Percentiles rank a stretch among this genome's conserved stretches.
Evolutionary conservation across 2,113 vertebrate species (phyloP).

Genomic region (Centrocercus urophasianus): DNA sequence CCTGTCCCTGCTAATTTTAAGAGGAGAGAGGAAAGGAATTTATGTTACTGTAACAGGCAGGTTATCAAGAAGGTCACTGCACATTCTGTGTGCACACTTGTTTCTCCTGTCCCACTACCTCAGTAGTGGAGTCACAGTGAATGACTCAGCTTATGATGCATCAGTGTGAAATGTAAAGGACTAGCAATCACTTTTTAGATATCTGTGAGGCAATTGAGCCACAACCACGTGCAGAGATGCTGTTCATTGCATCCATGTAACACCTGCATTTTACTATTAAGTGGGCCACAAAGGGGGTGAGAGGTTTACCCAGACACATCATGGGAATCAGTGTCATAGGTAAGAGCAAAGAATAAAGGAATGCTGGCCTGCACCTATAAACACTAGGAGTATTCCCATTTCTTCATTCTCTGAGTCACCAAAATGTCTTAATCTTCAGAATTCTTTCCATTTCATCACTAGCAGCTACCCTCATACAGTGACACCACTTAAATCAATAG

Average conservation of each 20-base stretch:
- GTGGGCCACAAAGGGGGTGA: neutral
- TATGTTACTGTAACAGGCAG: neutral
- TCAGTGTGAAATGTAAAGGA: neutral
- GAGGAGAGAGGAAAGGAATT: neutral
- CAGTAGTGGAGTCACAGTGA: neutral
- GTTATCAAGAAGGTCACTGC: neutral
- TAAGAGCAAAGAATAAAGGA: neutral
- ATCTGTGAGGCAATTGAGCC: neutral
- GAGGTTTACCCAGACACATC: neutral
- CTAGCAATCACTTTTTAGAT: neutral
- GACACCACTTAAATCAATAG: neutral
- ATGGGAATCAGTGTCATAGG: neutral
- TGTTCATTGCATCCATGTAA: neutral
- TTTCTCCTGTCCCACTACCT: neutral
- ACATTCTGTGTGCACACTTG: neutral
- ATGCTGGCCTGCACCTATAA: neutral
- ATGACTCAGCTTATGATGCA: neutral
- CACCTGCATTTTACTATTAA: neutral
- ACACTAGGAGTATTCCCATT: neutral
- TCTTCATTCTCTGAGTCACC: neutral
- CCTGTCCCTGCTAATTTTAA: neutral
- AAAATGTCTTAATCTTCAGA: neutral
- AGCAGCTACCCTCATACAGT: neutral
- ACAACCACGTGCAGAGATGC: accelerated
- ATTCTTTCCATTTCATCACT: neutral